Evolutionary conservation across 1,140 invertebrate genomes (phyloP), one percentile per base, ranked within the genome.

Genomic region (Drosophila obscura): DNA sequence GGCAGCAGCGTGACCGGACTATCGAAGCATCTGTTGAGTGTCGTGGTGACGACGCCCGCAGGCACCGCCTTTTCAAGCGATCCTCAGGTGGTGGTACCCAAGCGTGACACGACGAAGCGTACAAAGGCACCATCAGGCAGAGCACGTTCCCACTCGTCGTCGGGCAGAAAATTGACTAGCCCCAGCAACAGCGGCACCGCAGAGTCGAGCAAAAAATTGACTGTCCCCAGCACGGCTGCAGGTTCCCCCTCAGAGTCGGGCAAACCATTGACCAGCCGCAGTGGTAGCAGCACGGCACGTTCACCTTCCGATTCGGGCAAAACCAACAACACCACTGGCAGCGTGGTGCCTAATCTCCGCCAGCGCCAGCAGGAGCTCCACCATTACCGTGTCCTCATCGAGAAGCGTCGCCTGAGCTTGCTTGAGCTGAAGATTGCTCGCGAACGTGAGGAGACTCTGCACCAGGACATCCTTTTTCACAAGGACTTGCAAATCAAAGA

Each of bases 401-500:
- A 91, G 51, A 69, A 75, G 41, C 74, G 85, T 6, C 89, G 89
- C 2, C 58, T 91, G 15, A 79, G 89, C 41, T 53, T 91, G 0
- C 57, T 91, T 2, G 81, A 91, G 43, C 35, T 91, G 3, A 91
- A 91, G 48, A 77, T 91, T 7, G 66, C 68, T 11, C 76, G 89
- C 9, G 89, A 91, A 55, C 74, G 84, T 2, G 84, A 90, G 35
- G 89, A 91, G 28, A 68, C 90, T 9, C 22, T 90, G 43, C 84
- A 83, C 4, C 69, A 67, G 39, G 65, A 89, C 19, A 77, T 91
- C 57, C 56, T 87, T 4, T 91, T 91, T 9, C 85, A 91, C 41
- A 91, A 91, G 63, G 82, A 87, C 7, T 64, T 90, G 44, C 84
- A 91, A 41, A 63, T 91, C 4, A 83, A 76, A 6, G 80, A 91